Evolutionary conservation across 2,888 invertebrate species (phyloP), one percentile per base, ranked within the genome.

Genomic region (Apodemia hepburni): DNA sequence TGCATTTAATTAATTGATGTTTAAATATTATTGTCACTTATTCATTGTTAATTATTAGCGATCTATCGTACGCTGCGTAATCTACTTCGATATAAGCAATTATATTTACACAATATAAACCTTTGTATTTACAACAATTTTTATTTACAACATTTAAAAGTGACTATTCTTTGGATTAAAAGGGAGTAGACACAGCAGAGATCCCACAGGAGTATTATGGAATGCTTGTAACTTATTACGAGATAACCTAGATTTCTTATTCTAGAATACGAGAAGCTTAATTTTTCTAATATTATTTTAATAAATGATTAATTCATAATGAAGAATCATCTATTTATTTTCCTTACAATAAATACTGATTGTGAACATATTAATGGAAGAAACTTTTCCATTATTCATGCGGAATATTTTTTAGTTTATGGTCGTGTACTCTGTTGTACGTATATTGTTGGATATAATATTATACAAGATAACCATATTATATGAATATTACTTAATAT

Each of bases 131-230:
- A 71, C 69, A 71, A 64, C 63, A 64, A 72, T 70, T 79, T 80
- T 79, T 78, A 73, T 74, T 60, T 86, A 85, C 86, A 87, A 69
- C 75, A 63, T 60, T 76, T 79, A 81, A 66, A 68, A 76, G 66
- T 74, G 61, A 69, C 79, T 81, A 81, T 78, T 79, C 77, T 84
- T 85, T 84, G 78, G 81, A 87, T 84, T 86, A 84, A 78, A 81
- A 78, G 75, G 85, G 86, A 84, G 80, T 81, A 86, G 87, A 89
- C 87, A 87, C 85, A 84, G 87, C 82, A 84, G 90, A 88, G 90
- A 90, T 90, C 90, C 90, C 89, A 88, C 81, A 85, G 71, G 78
- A 87, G 84, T 86, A 82, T 77, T 83, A 88, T 84, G 90, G 90
- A 90, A 90, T 90, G 90, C 82, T 87, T 89, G 76, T 73, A 81